Percentiles rank a stretch among this genome's conserved stretches.
These are phyloP conservation scores for Sebastes vulpes DNA, from an alignment of 2,797 vertebrate species.

Conservation along the genomic window DNA sequence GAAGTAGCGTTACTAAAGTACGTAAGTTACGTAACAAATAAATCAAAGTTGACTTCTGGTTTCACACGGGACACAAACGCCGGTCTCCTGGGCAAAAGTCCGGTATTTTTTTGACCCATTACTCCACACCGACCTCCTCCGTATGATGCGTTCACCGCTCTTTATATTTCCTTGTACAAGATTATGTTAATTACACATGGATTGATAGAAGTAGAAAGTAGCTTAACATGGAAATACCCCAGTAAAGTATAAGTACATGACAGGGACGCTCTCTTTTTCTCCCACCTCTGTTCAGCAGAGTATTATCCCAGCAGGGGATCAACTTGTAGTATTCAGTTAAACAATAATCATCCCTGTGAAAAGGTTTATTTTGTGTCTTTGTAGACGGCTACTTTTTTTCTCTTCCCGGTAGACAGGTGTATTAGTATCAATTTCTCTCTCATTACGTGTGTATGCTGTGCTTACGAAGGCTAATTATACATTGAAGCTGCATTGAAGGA, in stretches of 20 bases:
- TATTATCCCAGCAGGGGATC: conserved; percentile 9
- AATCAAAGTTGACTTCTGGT: too few species aligned
- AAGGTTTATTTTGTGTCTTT: conserved; percentile 17
- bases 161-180: too few species aligned
- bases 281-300: background rate
- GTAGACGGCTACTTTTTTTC: background rate
- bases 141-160: too few species aligned
- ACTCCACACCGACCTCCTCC: rapidly evolving
- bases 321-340: conserved; percentile 8
- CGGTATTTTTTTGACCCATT: too few species aligned
- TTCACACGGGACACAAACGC: too few species aligned
- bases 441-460: conserved; percentile 72
- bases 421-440: conserved; percentile 59
- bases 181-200: too few species aligned
- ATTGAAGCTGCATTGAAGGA: conserved; percentile 55
- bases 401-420: conserved; percentile 44
- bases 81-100: too few species aligned
- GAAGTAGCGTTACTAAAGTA: too few species aligned
- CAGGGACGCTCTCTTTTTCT: rapidly evolving
- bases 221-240: too few species aligned
- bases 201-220: too few species aligned
- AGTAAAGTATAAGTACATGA: background rate
- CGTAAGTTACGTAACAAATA: too few species aligned
- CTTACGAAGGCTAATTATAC: conserved; percentile 77
- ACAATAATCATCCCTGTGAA: conserved; percentile 27